phyloP scores from a whole-genome alignment of 2,797 vertebrate species.

The Somateria mollissima region DNA sequence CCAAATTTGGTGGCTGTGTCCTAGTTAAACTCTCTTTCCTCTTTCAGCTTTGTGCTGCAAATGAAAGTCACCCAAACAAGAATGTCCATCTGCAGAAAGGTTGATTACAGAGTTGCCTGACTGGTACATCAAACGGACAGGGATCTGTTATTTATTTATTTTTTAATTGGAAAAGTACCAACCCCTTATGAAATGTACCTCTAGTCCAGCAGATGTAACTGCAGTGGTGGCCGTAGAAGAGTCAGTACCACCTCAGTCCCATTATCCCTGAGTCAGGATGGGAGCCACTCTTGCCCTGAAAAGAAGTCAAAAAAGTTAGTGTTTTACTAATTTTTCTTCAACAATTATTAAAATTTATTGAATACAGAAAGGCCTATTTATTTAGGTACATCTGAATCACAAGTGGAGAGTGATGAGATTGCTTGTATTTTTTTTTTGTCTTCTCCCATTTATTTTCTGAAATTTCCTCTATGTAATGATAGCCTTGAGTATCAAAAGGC shows the following conservation, averaged over 20 bases:
- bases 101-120: neutral
- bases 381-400: neutral
- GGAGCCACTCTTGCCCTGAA: neutral
- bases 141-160: neutral
- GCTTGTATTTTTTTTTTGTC: neutral
- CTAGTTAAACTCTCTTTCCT: constrained; percentile 33
- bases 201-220: neutral
- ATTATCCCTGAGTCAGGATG: accelerated
- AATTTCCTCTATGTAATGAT: neutral
- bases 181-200: neutral
- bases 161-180: neutral
- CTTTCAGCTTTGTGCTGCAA: constrained; percentile 16
- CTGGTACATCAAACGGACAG: neutral
- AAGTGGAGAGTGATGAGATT: neutral
- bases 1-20: constrained; percentile 16
- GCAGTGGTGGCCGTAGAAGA: neutral
- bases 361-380: neutral
- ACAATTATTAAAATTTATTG: neutral
- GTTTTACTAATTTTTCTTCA: neutral
- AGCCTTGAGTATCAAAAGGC: neutral
- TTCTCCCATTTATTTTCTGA: neutral
- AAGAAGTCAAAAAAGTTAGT: neutral
- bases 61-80: constrained; percentile 12
- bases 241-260: neutral
- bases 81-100: neutral